These are phyloP conservation scores for Gryon sp. DNA, from an alignment of 1,140 invertebrate species.

Conservation along the genomic window DNA sequence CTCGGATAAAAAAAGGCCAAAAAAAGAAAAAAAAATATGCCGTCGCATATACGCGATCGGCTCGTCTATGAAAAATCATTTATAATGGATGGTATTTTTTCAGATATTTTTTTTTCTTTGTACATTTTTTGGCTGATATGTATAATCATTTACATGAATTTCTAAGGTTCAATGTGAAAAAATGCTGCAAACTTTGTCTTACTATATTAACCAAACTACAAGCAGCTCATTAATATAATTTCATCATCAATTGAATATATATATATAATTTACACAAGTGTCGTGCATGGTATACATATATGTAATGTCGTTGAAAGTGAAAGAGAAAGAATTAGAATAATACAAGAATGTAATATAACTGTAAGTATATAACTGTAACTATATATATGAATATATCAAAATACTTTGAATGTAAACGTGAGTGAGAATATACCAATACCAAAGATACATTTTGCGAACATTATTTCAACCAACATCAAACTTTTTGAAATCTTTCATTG, in stretches of 20 bases:
- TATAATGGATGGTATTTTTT: conserved; percentile 22
- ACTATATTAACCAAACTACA: too few species aligned
- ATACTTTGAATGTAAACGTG: conserved; percentile 4
- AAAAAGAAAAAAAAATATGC: conserved; percentile 37
- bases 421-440: too few species aligned
- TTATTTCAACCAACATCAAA: too few species aligned
- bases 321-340: conserved; percentile 16
- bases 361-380: conserved; percentile 21
- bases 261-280: conserved; percentile 36
- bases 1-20: too few species aligned
- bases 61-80: conserved; percentile 41
- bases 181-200: neutral
- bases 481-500: too few species aligned
- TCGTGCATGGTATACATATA: conserved; percentile 61
- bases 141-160: conserved; percentile 5
- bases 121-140: neutral
- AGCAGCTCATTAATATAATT: conserved; percentile 1
- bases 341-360: conserved; percentile 16
- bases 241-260: neutral
- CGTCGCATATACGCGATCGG: conserved; percentile 25
- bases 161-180: too few species aligned
- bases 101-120: neutral
- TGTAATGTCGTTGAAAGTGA: conserved; percentile 32
- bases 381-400: conserved; percentile 6
- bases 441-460: too few species aligned